These are phyloP conservation scores for Hoplodrina blanda DNA, from an alignment of 2,888 invertebrate genomes.

Conservation along the genomic window DNA sequence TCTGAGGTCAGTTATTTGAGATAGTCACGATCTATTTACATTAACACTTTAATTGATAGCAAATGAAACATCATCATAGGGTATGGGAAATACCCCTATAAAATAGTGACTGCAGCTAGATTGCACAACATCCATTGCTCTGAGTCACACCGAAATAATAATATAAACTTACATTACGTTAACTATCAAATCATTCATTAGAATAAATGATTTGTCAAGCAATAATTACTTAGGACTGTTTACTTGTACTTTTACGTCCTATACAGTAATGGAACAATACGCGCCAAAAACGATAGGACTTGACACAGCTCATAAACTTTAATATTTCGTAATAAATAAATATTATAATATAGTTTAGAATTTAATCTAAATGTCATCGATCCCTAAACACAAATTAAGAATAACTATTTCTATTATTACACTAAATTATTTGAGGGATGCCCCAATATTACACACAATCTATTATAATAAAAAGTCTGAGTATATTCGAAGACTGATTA, in stretches of 20 bases:
- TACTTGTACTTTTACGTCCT: not conserved
- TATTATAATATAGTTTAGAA: too few relatives aligned
- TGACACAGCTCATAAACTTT: too few relatives aligned
- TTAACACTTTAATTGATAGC: not conserved
- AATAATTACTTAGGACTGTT: not conserved
- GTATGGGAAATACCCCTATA: slow-evolving; percentile 14
- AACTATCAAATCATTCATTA: slow-evolving; percentile 9
- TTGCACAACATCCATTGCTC: slow-evolving; percentile 12
- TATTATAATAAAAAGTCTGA: too few relatives aligned
- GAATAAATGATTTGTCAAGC: not conserved
- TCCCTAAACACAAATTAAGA: too few relatives aligned
- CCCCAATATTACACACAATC: too few relatives aligned
- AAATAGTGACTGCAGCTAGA: slow-evolving; percentile 1
- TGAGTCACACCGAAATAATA: slow-evolving; percentile 21
- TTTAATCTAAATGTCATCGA: too few relatives aligned
- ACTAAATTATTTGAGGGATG: too few relatives aligned
- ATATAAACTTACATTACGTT: not conserved
- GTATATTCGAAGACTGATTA: too few relatives aligned
- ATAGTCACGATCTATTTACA: not conserved
- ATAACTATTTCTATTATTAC: too few relatives aligned
- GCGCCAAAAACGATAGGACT: too few relatives aligned
- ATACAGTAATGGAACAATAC: not conserved
- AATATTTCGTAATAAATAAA: too few relatives aligned
- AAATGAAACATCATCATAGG: not conserved
- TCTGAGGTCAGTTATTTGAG: not conserved